Percentiles rank a stretch among this genome's conserved stretches.
Evolutionary conservation across 2,113 vertebrate genomes (phyloP).

Genomic region (Brachyhypopomus occidentalis): DNA sequence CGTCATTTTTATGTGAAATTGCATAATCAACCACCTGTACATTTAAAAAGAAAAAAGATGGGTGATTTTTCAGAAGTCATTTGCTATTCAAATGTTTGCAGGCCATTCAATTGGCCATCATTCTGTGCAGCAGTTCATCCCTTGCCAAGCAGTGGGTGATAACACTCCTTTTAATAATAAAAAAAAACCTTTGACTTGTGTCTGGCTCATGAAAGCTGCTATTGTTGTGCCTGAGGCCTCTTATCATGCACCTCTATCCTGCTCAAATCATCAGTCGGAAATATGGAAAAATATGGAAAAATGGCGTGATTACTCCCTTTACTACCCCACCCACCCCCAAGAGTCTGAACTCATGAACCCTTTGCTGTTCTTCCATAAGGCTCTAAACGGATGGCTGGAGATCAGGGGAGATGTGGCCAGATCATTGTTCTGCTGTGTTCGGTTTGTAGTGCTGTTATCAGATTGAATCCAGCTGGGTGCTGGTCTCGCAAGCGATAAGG

Average conservation of each 20-base stretch:
- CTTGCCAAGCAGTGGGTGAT: slow-evolving; percentile 61
- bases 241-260: slow-evolving; percentile 70
- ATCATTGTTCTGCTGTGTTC: background rate
- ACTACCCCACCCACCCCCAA: slow-evolving; percentile 50
- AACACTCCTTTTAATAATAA: slow-evolving; percentile 69
- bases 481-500: slow-evolving; percentile 23
- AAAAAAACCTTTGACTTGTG: slow-evolving; percentile 69
- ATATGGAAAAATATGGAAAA: slow-evolving; percentile 80
- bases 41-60: slow-evolving; percentile 44
- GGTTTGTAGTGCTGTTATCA: slow-evolving; percentile 5
- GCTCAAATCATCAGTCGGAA: slow-evolving; percentile 69
- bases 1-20: slow-evolving; percentile 19
- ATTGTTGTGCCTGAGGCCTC: slow-evolving; percentile 70
- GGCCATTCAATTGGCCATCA: slow-evolving; percentile 62
- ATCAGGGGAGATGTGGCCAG: background rate
- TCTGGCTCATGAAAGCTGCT: slow-evolving; percentile 69
- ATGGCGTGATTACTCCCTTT: slow-evolving; percentile 63
- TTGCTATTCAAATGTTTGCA: slow-evolving; percentile 77
- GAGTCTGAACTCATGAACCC: slow-evolving; percentile 33
- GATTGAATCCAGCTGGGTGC: background rate
- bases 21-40: slow-evolving; percentile 32
- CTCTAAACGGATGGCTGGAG: background rate
- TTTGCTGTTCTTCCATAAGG: background rate
- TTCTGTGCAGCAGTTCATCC: slow-evolving; percentile 62
- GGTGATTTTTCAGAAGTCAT: slow-evolving; percentile 62